phyloP scores from a whole-genome alignment of 2,113 vertebrate species.

The Catharus fuscescens region DNA sequence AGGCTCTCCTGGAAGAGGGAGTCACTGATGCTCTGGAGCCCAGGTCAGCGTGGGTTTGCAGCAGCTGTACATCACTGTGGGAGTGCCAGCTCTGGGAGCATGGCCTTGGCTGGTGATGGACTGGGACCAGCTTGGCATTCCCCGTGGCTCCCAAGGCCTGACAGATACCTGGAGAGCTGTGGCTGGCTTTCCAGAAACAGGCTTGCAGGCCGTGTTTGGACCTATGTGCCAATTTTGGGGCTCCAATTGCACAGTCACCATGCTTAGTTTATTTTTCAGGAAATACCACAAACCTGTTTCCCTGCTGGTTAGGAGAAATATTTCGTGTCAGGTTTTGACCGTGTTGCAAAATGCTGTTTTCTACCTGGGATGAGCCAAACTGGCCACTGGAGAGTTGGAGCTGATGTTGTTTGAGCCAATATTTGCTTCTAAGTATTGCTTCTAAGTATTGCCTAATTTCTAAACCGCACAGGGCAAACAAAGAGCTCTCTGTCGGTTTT shows the following conservation, averaged over 20 bases:
- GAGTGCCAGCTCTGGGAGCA: not conserved
- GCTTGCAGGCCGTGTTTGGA: not conserved
- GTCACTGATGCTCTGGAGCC: not conserved
- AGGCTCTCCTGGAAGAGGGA: not conserved
- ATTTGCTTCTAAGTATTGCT: conserved; percentile 58
- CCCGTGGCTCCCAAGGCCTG: not conserved
- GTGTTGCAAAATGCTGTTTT: conserved; percentile 35
- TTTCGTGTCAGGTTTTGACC: not conserved
- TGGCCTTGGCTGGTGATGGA: accelerated
- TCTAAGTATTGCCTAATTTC: conserved; percentile 43
- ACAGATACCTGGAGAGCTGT: not conserved
- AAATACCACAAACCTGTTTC: conserved; percentile 8
- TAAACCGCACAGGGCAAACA: not conserved
- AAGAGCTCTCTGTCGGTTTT: conserved; percentile 11
- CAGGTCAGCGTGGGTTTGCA: not conserved
- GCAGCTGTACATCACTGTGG: not conserved
- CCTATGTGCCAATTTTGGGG: not conserved
- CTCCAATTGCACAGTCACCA: not conserved
- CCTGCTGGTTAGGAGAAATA: not conserved
- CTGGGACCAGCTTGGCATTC: not conserved
- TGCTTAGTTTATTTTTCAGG: not conserved
- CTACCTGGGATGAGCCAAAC: conserved; percentile 29
- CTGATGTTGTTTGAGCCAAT: conserved; percentile 46
- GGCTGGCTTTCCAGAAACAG: conserved; percentile 1
- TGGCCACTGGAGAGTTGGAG: not conserved